Conservation (phyloP, 2,888 invertebrate genomes). For the Caenorhabditis sp. region DNA sequence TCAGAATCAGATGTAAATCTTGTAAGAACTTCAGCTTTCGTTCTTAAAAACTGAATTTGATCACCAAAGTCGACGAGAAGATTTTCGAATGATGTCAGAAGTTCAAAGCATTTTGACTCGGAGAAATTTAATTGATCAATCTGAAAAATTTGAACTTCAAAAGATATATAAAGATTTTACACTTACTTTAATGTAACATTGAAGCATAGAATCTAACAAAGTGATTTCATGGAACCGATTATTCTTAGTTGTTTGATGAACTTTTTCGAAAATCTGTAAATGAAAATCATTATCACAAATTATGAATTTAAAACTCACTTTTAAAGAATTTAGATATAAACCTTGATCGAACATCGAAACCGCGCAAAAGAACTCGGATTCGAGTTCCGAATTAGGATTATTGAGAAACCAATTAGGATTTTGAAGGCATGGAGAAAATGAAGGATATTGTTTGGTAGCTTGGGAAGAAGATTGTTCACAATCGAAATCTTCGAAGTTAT, state of each 20-base stretch:
- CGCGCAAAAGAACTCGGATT: not conserved
- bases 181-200: conserved; percentile 18
- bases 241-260: conserved; percentile 24
- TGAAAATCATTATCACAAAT: not conserved
- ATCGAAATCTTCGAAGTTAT: conserved; percentile 26
- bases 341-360: not conserved
- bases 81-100: conserved; percentile 16
- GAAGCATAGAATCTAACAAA: conserved; percentile 30
- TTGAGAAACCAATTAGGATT: conserved; percentile 31
- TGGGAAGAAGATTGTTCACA: conserved; percentile 8
- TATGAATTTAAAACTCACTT: not conserved
- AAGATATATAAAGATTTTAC: not conserved
- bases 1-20: not conserved
- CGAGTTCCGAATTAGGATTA: not conserved
- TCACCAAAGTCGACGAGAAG: conserved; percentile 36
- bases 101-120: not conserved
- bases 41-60: conserved; percentile 34
- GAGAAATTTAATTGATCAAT: not conserved
- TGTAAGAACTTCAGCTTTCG: conserved; percentile 13
- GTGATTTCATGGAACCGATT: conserved; percentile 37
- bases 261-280: conserved; percentile 5
- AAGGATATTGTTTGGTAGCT: conserved; percentile 12
- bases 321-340: not conserved
- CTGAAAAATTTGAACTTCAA: conserved; percentile 5
- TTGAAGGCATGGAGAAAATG: conserved; percentile 19